phyloP scores from a whole-genome alignment of 2,888 invertebrate genomes.

The Lobophora halterata region DNA sequence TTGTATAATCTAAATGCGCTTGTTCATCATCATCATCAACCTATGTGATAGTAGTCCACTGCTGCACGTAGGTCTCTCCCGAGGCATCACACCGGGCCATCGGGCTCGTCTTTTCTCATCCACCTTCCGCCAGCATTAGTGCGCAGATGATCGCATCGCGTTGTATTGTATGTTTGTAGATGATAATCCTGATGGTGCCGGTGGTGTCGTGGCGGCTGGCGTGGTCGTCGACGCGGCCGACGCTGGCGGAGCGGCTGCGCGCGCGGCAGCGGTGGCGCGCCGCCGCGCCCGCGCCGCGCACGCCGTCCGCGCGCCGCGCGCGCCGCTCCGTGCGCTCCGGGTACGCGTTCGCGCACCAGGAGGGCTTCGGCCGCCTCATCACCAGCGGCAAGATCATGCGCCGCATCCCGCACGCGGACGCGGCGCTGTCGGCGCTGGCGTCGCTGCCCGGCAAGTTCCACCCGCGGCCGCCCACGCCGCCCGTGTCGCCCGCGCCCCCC shows the following conservation, averaged over 20 bases:
- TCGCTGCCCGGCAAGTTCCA: conserved; percentile 81
- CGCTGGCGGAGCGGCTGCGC: conserved; percentile 94
- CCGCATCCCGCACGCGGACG: conserved; percentile 89
- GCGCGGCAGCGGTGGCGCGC: conserved; percentile 86
- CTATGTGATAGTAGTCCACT: too few species aligned
- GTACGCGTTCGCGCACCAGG: conserved; percentile 97
- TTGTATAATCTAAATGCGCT: too few species aligned
- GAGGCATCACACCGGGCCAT: too few species aligned
- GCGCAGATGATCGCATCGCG: too few species aligned
- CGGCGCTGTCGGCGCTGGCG: conserved; percentile 83
- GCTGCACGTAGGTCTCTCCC: too few species aligned
- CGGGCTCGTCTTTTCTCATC: too few species aligned
- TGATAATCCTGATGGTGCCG: conserved; percentile 93
- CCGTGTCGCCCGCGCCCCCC: conserved; percentile 70
- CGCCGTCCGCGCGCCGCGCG: conserved; percentile 93
- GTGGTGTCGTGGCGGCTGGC: conserved; percentile 97
- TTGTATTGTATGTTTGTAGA: conserved; percentile 50
- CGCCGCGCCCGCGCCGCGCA: conserved; percentile 89
- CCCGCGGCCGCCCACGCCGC: conserved; percentile 88
- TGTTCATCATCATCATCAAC: too few species aligned
- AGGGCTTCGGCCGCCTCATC: conserved; percentile 84
- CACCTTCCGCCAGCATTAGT: too few species aligned
- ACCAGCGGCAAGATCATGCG: conserved; percentile 98
- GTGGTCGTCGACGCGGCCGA: conserved; percentile 94
- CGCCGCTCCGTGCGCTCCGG: conserved; percentile 96